phyloP scores from a whole-genome alignment of 37 sponge, comb jelly and placozoan species.

The Haliclona indistincta region DNA sequence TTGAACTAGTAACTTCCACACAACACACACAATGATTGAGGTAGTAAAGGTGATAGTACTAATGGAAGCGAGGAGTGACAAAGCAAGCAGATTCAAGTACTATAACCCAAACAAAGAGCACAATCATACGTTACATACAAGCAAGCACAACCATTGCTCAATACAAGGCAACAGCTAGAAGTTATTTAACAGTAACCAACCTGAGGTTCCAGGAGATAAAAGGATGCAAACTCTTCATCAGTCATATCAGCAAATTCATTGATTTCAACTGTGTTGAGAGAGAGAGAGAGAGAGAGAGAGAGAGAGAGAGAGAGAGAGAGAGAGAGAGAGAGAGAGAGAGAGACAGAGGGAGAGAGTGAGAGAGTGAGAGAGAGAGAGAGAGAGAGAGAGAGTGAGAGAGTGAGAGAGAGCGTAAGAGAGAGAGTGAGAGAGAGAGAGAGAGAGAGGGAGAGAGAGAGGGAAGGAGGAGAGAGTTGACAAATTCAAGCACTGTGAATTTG shows the following conservation, averaged over 20 bases:
- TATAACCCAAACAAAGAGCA: neutral
- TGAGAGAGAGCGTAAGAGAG: too few species aligned
- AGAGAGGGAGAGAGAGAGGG: neutral
- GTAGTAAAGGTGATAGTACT: neutral
- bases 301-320: neutral
- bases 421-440: conserved; percentile 11
- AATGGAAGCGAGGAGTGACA: neutral
- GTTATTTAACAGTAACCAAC: conserved; percentile 5
- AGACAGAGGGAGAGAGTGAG: too few species aligned
- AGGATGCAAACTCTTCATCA: conserved; percentile 56
- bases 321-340: conserved; percentile 12
- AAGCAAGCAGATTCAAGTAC: neutral
- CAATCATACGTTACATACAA: too few species aligned
- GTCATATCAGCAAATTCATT: conserved; percentile 63
- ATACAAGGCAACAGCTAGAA: neutral
- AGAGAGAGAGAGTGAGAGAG: conserved; percentile 11
- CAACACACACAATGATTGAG: too few species aligned
- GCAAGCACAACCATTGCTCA: neutral
- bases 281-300: neutral
- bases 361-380: conserved; percentile 12
- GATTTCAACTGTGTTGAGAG: conserved; percentile 33
- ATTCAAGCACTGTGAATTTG: neutral
- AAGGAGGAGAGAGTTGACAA: neutral
- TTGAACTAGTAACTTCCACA: too few species aligned
- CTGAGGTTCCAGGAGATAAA: conserved; percentile 52